Conservation (phyloP, 2,888 invertebrate genomes). For the Mythimna loreyi region DNA sequence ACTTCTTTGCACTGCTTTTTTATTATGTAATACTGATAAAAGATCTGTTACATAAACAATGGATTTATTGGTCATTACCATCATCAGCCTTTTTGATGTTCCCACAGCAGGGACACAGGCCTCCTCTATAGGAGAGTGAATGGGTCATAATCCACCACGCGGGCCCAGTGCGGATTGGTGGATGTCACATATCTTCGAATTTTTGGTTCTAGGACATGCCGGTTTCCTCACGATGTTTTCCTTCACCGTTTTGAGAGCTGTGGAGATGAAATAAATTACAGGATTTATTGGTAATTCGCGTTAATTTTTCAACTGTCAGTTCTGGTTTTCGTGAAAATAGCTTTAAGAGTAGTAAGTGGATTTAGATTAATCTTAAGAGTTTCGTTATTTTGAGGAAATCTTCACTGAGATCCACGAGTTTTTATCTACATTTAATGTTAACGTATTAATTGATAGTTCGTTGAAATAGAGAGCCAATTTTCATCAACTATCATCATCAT, state of each 20-base stretch:
- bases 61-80: background rate
- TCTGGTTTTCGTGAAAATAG: background rate
- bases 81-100: no score
- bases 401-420: background rate
- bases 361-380: no score
- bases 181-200: no score
- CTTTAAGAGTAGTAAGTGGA: background rate
- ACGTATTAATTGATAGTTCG: conserved; percentile 1
- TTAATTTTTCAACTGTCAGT: background rate
- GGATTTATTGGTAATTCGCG: background rate
- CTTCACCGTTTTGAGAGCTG: no score
- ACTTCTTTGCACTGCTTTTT: background rate
- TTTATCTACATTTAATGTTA: background rate
- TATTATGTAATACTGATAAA: background rate
- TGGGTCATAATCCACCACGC: no score
- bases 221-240: no score
- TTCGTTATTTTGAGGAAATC: background rate
- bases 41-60: conserved; percentile 1
- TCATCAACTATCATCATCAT: no score
- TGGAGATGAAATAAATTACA: no score
- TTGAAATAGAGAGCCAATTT: background rate
- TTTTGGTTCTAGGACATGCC: no score
- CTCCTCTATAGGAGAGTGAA: no score
- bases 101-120: no score
- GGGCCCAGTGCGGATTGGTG: no score